Conservation (phyloP, 2,888 invertebrate genomes). For the Spilosoma lubricipeda region DNA sequence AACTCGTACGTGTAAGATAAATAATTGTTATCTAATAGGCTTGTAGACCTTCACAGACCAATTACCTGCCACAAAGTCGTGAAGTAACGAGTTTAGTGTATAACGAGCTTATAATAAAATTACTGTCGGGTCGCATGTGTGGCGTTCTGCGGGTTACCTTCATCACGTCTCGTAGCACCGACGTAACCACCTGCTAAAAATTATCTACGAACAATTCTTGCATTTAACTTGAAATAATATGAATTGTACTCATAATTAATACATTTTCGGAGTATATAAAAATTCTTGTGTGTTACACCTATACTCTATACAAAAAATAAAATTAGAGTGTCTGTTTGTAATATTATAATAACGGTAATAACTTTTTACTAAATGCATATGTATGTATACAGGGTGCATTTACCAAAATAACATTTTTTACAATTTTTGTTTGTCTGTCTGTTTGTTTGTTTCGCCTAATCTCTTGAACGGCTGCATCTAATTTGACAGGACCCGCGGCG, state of each 20-base stretch:
- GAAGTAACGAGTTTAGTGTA: conserved; percentile 50
- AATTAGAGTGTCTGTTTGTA: too few relatives aligned
- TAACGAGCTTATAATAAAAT: conserved; percentile 64
- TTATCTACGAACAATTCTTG: not conserved
- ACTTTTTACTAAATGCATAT: too few relatives aligned
- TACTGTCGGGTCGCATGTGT: conserved; percentile 57
- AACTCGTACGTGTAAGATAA: conserved; percentile 1
- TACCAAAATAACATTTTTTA: too few relatives aligned
- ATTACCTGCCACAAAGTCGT: conserved; percentile 50
- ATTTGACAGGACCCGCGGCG: too few relatives aligned
- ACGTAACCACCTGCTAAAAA: conserved; percentile 23
- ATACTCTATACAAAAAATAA: too few relatives aligned
- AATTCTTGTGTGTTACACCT: too few relatives aligned
- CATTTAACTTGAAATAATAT: not conserved
- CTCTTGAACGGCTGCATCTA: too few relatives aligned
- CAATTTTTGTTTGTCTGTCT: too few relatives aligned
- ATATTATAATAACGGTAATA: too few relatives aligned
- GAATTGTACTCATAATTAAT: not conserved
- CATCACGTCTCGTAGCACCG: conserved; percentile 56
- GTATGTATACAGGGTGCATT: too few relatives aligned
- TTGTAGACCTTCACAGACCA: conserved; percentile 35
- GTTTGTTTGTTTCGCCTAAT: too few relatives aligned
- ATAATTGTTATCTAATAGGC: conserved; percentile 11
- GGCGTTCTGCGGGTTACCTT: conserved; percentile 64
- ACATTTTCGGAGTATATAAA: too few relatives aligned